phyloP scores from a whole-genome alignment of 2,888 invertebrate species.

The Dioctria rufipes region DNA sequence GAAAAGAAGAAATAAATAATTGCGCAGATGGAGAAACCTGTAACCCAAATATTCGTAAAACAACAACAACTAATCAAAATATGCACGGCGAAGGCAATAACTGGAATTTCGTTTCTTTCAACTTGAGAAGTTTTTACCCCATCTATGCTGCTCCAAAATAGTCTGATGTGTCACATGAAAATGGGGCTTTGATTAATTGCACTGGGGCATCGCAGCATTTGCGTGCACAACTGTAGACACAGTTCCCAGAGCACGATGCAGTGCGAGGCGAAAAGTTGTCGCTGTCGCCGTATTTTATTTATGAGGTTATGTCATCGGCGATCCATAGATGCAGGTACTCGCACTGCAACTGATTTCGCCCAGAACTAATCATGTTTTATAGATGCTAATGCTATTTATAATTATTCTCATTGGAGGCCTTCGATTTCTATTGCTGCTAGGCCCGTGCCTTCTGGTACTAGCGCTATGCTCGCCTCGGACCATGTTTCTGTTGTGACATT shows the following conservation, averaged over 20 bases:
- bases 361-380: slow-evolving; percentile 13
- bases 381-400: slow-evolving; percentile 22
- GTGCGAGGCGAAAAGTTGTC: neutral
- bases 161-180: neutral
- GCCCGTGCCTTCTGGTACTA: neutral
- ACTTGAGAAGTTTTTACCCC: neutral
- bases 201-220: neutral
- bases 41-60: too few relatives aligned
- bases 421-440: neutral
- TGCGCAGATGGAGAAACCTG: too few relatives aligned
- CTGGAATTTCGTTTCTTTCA: too few relatives aligned
- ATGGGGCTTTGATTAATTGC: slow-evolving; percentile 22
- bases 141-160: neutral
- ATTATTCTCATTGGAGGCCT: slow-evolving; percentile 30
- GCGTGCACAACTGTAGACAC: neutral
- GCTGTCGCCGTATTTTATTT: slow-evolving; percentile 1
- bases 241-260: neutral
- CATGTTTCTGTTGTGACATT: too few relatives aligned
- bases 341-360: neutral
- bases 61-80: neutral
- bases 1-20: too few relatives aligned
- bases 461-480: too few relatives aligned
- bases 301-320: slow-evolving; percentile 18
- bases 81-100: neutral
- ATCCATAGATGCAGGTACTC: neutral